Evolutionary conservation across 2,888 invertebrate species (phyloP).

Genomic region (Monopis laevigella): DNA sequence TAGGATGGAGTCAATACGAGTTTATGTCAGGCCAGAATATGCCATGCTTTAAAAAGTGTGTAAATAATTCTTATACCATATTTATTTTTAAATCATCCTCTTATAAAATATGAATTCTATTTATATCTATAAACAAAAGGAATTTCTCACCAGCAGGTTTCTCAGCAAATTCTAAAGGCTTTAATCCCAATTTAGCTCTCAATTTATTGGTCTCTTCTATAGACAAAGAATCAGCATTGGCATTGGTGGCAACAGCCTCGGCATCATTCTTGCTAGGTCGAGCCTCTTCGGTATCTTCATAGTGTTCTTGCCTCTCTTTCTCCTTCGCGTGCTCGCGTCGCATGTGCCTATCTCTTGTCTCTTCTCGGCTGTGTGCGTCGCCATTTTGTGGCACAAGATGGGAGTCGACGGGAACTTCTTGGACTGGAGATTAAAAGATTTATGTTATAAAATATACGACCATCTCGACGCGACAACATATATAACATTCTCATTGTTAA

Average conservation of each 20-base stretch:
- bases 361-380: background rate
- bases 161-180: conserved; percentile 81
- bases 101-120: too few species aligned
- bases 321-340: conserved; percentile 16
- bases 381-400: conserved; percentile 27
- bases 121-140: too few species aligned
- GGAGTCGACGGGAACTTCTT: conserved; percentile 61
- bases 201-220: conserved; percentile 89
- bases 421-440: too few species aligned
- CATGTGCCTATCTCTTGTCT: conserved; percentile 23
- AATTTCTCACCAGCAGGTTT: conserved; percentile 40
- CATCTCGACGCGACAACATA: too few species aligned
- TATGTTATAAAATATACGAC: too few species aligned
- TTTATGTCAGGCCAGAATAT: too few species aligned
- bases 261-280: background rate
- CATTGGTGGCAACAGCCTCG: background rate
- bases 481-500: too few species aligned
- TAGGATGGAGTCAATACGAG: too few species aligned
- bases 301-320: background rate
- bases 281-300: background rate
- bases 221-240: conserved; percentile 55
- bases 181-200: conserved; percentile 91
- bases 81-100: too few species aligned
- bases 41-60: too few species aligned
- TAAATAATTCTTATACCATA: too few species aligned